phyloP scores from a whole-genome alignment of 2,113 vertebrate species.

The Pterocles burchelli region DNA sequence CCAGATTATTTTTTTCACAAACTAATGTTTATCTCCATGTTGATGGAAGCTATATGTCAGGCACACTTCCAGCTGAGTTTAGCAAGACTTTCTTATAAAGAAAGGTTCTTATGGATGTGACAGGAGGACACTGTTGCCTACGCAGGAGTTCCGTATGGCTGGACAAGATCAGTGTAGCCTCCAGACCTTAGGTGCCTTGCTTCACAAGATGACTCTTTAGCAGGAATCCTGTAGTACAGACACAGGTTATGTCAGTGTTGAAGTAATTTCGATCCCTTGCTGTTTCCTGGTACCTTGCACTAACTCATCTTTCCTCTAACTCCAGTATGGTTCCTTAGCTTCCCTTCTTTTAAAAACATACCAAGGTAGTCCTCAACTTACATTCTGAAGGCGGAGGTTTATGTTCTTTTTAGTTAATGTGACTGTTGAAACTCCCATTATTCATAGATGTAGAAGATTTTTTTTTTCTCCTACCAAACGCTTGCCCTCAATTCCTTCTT shows the following conservation, averaged over 20 bases:
- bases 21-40: background rate
- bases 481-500: background rate
- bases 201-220: background rate
- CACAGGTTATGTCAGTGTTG: background rate
- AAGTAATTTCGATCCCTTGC: background rate
- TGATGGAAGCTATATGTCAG: background rate
- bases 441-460: background rate
- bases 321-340: background rate
- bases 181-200: background rate
- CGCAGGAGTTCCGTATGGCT: background rate
- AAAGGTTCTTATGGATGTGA: rapidly evolving
- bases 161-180: background rate
- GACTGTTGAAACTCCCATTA: background rate
- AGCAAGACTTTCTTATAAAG: background rate
- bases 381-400: background rate
- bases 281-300: background rate
- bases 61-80: background rate
- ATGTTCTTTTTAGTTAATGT: background rate
- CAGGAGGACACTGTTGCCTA: background rate
- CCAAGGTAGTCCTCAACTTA: background rate
- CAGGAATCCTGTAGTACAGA: background rate
- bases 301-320: background rate
- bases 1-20: background rate
- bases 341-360: background rate
- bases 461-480: background rate